Base-by-base conservation (phyloP, 2,797 vertebrate genomes). In the Mus spretus region DNA sequence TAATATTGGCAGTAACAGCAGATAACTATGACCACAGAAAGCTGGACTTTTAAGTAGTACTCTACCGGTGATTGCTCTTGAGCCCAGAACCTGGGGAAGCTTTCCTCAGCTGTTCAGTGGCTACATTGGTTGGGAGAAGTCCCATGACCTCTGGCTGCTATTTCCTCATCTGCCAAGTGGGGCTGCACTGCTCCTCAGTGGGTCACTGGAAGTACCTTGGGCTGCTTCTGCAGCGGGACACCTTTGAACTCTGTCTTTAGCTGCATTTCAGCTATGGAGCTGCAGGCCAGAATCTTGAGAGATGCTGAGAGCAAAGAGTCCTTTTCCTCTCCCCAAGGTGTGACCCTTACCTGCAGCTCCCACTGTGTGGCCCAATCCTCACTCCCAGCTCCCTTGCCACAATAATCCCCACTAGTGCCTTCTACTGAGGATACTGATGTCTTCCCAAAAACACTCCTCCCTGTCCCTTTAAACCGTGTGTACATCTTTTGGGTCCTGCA, bases 141-240 rank as follows among this genome's bases (percentile, higher is more conserved):
- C 19, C 31, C 50, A 24, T 22, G n/a, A 28, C 34, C 50, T n/a
- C n/a, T 53, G 19, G 12, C 59, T 65, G 85, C 11, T 0, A 17
- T 79, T 63, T 78, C 37, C 67, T 82, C 31, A 5, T 31, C 74
- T 40, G 6, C 19, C 12, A 82, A 78, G n/a, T n/a, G n/a, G n/a
- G n/a, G 1, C 1, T 11, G 1, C 5, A 7, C 31, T 5, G 22
- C 10, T 74, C 31, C 47, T 22, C n/a, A 50, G 28, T 0, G 2
- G 10, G 40, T 79, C 26, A 26, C 37, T 75, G 50, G 93, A 59
- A 34, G 13, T 40, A 37, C 31, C 53, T 0, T 12, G 1, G 17
- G 11, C 34, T 17, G 20, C 8, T 77, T 61, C 31, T 2, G 12
- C 24, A 3, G 1, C 24, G 5, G 1, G 57, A 22, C 4, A 14